A percentile compares a stretch with the other conserved stretches of the same genome.
phyloP scores from a whole-genome alignment of 2,113 vertebrate species.

The Plotosus lineatus region DNA sequence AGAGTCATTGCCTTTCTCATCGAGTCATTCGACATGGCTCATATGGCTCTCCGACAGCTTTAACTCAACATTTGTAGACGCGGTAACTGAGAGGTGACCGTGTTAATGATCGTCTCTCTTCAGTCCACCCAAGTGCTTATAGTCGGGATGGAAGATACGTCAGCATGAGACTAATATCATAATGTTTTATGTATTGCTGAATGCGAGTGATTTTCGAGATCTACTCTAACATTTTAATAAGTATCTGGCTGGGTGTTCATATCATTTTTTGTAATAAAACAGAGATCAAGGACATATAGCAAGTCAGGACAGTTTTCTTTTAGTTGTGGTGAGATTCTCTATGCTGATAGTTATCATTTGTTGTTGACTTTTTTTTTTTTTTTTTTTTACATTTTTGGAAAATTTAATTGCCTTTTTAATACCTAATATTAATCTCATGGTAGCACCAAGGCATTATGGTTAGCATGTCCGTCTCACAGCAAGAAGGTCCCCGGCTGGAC shows the following conservation, averaged over 20 bases:
- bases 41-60: not conserved
- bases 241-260: not conserved
- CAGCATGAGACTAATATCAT: not conserved
- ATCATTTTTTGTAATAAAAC: not conserved
- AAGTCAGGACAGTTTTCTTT: not conserved
- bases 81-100: not conserved
- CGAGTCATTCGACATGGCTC: not conserved
- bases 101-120: not conserved
- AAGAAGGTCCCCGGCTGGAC: no score
- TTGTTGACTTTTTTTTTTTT: not conserved
- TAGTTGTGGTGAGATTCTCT: not conserved
- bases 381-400: not conserved
- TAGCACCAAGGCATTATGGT: no score
- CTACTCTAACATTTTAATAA: not conserved
- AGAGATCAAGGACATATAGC: not conserved
- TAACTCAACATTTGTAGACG: constrained; percentile 4
- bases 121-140: not conserved
- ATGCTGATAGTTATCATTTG: not conserved
- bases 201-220: not conserved
- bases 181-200: not conserved
- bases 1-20: not conserved
- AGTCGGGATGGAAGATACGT: not conserved
- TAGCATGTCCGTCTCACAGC: no score
- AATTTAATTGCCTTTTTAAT: no score
- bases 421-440: no score